These are phyloP conservation scores for Epinotia brunnichana DNA, from an alignment of 2,888 invertebrate species.

Conservation along the genomic window DNA sequence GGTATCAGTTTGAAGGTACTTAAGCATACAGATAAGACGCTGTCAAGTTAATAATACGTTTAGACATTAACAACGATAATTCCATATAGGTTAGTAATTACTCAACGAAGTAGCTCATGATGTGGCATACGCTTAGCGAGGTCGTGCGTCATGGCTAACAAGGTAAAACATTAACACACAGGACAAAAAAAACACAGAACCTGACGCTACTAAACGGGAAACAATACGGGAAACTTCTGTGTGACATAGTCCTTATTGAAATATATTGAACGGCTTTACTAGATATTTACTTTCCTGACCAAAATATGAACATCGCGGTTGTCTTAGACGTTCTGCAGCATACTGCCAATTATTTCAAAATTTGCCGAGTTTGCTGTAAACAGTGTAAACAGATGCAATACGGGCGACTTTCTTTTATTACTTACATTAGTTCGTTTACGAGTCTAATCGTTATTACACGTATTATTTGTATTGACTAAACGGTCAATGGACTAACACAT, in stretches of 20 bases:
- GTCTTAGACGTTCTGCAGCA: neutral
- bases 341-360: neutral
- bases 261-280: neutral
- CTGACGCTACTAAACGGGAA: neutral
- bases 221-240: neutral
- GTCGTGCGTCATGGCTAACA: constrained; percentile 42
- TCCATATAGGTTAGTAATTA: constrained; percentile 64
- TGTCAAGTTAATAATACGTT: constrained; percentile 55
- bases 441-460: too few species aligned
- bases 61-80: constrained; percentile 66
- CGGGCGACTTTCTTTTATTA: too few species aligned
- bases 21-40: constrained; percentile 34
- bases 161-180: constrained; percentile 45
- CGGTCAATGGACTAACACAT: too few species aligned
- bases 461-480: too few species aligned
- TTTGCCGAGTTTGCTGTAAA: too few species aligned
- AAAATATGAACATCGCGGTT: neutral
- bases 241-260: neutral
- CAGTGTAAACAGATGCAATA: too few species aligned
- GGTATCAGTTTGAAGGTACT: constrained; percentile 34
- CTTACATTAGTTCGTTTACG: too few species aligned
- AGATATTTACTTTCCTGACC: neutral
- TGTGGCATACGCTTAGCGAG: constrained; percentile 23
- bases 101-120: constrained; percentile 46
- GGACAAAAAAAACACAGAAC: constrained; percentile 26